phyloP scores from a whole-genome alignment of 2,113 vertebrate genomes.

The Hydrolagus affinis region DNA sequence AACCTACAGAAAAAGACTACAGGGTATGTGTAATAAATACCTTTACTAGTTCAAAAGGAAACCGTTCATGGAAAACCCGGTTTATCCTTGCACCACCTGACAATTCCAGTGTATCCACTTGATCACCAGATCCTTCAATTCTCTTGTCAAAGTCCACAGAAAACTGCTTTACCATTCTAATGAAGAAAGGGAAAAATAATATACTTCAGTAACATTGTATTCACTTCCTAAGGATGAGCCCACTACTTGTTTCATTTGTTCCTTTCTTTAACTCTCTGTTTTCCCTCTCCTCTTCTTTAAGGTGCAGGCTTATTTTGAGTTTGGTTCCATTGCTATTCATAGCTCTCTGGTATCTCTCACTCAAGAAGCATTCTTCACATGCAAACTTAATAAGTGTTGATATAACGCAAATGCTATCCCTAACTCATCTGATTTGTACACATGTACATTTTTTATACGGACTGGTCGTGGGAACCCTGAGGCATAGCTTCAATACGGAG shows the following conservation, averaged over 20 bases:
- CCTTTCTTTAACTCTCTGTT: neutral
- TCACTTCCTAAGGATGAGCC: neutral
- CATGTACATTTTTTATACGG: too few relatives aligned
- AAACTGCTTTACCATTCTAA: conserved; percentile 66
- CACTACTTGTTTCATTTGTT: neutral
- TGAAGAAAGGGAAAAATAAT: conserved; percentile 26
- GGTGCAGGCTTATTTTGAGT: too few relatives aligned
- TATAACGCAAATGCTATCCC: too few relatives aligned
- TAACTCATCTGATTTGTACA: too few relatives aligned
- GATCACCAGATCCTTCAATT: conserved; percentile 66
- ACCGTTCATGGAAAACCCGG: conserved; percentile 67
- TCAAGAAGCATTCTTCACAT: too few relatives aligned
- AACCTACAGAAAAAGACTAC: neutral
- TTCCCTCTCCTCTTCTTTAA: neutral
- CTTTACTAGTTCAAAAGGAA: conserved; percentile 70
- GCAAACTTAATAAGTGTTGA: too few relatives aligned
- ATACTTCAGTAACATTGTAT: neutral
- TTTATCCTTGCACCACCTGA: conserved; percentile 70
- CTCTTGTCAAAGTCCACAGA: conserved; percentile 69
- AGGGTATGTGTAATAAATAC: conserved; percentile 45
- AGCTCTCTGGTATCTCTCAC: too few relatives aligned
- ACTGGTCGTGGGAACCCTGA: too few relatives aligned
- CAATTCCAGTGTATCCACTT: conserved; percentile 63
- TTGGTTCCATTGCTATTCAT: too few relatives aligned
- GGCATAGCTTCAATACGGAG: neutral